phyloP scores from a whole-genome alignment of 2,888 invertebrate genomes.

The Orchesella flavescens region DNA sequence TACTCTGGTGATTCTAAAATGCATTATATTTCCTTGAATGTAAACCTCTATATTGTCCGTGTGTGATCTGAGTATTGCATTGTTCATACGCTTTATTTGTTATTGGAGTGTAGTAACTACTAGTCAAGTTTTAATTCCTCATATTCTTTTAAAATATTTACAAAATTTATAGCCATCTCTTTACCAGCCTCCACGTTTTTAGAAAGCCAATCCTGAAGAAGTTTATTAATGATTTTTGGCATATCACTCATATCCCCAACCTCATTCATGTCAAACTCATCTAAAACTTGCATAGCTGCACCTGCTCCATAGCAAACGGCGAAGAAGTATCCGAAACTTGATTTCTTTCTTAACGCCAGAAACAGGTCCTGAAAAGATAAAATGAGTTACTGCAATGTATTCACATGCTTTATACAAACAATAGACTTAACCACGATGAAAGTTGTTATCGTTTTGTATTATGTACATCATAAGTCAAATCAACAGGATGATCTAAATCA shows the following conservation, averaged over 20 bases:
- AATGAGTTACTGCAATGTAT: too few relatives aligned
- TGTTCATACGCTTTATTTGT: too few relatives aligned
- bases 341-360: neutral
- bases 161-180: neutral
- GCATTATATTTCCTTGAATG: too few relatives aligned
- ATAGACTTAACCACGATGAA: neutral
- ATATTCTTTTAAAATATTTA: neutral
- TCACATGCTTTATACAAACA: too few relatives aligned
- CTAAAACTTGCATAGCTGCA: neutral
- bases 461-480: constrained; percentile 31
- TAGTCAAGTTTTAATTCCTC: too few relatives aligned
- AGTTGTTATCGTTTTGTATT: too few relatives aligned
- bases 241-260: neutral
- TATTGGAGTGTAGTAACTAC: too few relatives aligned
- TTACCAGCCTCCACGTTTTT: neutral
- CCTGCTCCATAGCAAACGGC: neutral
- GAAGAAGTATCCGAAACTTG: neutral
- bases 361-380: neutral
- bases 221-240: neutral
- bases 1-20: too few relatives aligned
- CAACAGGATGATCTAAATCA: constrained; percentile 17
- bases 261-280: neutral
- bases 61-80: too few relatives aligned
- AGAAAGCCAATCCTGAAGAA: neutral
- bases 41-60: too few relatives aligned